Conservation (phyloP, 2,797 vertebrate genomes). For the Macrochelys suwanniensis region DNA sequence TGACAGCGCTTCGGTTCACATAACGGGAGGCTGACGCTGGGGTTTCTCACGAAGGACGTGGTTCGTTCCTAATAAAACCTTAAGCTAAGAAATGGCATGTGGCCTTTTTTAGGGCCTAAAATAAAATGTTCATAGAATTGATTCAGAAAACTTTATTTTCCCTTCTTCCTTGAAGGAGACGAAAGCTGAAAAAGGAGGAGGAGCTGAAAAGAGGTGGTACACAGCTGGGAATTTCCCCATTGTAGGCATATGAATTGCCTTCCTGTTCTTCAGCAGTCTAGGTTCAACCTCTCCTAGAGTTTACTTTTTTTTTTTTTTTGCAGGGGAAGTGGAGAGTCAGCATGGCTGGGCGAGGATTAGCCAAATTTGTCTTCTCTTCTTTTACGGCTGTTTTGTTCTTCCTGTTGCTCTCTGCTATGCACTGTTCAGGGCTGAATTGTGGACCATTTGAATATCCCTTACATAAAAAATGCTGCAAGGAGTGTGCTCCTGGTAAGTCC, state of each 20-base stretch:
- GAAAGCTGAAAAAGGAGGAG: not conserved
- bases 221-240: conserved; percentile 37
- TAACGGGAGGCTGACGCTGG: not conserved
- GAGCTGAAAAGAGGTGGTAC: not conserved
- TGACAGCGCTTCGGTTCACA: not conserved
- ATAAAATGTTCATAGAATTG: not conserved
- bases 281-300: not conserved
- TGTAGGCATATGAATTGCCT: not conserved
- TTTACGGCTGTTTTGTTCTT: not conserved
- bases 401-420: not conserved
- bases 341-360: not conserved
- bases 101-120: not conserved
- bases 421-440: not conserved
- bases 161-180: not conserved
- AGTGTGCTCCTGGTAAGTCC: conserved; percentile 65
- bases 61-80: not conserved
- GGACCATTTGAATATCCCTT: not conserved
- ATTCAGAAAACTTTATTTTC: not conserved
- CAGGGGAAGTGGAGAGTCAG: not conserved
- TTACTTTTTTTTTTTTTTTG: fast-evolving
- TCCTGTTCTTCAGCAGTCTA: not conserved
- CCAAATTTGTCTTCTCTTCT: fast-evolving
- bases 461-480: conserved; percentile 14
- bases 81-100: not conserved
- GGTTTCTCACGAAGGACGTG: not conserved